Evolutionary conservation across 2,797 vertebrate genomes (phyloP).

Genomic region (Glyptemys insculpta): DNA sequence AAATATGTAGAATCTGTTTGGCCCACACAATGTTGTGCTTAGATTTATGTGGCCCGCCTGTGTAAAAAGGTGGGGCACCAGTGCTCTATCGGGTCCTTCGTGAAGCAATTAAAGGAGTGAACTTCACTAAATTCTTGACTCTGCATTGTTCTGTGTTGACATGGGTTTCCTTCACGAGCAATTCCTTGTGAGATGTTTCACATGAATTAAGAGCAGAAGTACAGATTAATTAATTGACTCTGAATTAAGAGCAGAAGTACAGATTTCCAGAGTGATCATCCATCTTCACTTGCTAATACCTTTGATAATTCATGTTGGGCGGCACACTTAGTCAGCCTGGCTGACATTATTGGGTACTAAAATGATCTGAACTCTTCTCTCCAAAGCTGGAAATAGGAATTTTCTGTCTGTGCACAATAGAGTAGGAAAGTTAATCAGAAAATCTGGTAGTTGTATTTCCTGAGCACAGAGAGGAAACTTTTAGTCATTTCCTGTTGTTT

Average conservation of each 20-base stretch:
- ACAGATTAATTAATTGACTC: not conserved
- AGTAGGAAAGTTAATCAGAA: not conserved
- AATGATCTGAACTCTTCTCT: not conserved
- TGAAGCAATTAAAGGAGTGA: not conserved
- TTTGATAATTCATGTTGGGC: not conserved
- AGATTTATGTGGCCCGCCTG: not conserved
- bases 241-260: not conserved
- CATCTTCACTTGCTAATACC: not conserved
- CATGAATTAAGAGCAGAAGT: not conserved
- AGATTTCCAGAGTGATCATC: not conserved
- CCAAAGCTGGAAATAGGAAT: not conserved
- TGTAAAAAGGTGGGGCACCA: not conserved
- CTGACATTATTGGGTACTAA: not conserved
- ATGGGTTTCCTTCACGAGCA: not conserved
- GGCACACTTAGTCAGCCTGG: fast-evolving
- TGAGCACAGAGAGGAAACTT: not conserved
- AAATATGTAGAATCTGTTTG: not conserved
- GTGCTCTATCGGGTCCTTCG: not conserved
- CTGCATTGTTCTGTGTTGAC: not conserved
- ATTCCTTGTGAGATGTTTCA: not conserved
- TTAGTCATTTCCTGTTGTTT: not conserved
- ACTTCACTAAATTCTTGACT: not conserved
- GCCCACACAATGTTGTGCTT: not conserved
- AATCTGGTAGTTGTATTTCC: not conserved
- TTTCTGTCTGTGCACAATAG: not conserved